A percentile compares a stretch with the other conserved stretches of the same genome.
Conservation (phyloP, 2,797 vertebrate genomes). For the Scolopax rusticola region DNA sequence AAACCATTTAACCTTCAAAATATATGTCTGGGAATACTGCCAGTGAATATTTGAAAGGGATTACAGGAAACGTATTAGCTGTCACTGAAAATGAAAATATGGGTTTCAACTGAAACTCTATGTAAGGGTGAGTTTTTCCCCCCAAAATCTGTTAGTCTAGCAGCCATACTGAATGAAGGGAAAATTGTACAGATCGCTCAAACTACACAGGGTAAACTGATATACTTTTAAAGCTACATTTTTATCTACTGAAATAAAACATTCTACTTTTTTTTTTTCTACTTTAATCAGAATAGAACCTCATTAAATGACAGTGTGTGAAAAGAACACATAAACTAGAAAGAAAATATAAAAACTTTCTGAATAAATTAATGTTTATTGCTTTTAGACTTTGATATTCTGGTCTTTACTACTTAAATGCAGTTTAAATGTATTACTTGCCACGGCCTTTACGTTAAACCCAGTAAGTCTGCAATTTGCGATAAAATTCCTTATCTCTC, state of each 20-base stretch:
- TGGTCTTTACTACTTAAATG: constrained; percentile 76
- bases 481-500: constrained; percentile 70
- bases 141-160: constrained; percentile 39
- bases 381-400: constrained; percentile 60
- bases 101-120: constrained; percentile 27
- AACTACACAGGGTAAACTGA: not conserved
- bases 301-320: constrained; percentile 68
- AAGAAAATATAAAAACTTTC: constrained; percentile 71
- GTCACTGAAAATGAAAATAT: constrained; percentile 62
- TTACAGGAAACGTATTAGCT: constrained; percentile 42
- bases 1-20: constrained; percentile 65
- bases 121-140: not conserved
- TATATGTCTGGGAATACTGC: constrained; percentile 49
- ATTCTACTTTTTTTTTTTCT: constrained; percentile 40
- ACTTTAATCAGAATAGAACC: constrained; percentile 70
- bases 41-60: constrained; percentile 55
- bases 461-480: constrained; percentile 69
- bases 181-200: constrained; percentile 39
- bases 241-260: constrained; percentile 58
- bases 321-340: constrained; percentile 68
- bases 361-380: constrained; percentile 77
- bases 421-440: constrained; percentile 80
- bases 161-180: constrained; percentile 37
- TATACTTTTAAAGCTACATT: constrained; percentile 31
- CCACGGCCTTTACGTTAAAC: constrained; percentile 65